phyloP scores from a whole-genome alignment of 2,797 vertebrate genomes.

The Poeciliopsis presidionis region DNA sequence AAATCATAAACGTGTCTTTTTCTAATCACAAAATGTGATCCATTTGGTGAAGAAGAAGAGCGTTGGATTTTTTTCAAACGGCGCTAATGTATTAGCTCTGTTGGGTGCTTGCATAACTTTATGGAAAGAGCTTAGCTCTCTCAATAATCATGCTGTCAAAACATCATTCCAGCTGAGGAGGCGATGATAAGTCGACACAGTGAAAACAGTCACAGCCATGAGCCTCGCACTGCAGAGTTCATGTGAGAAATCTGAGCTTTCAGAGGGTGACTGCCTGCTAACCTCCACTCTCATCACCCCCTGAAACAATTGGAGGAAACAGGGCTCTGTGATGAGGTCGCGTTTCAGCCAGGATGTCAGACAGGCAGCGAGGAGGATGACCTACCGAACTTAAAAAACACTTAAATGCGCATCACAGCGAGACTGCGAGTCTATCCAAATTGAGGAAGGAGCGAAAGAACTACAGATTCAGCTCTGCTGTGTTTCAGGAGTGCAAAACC shows the following conservation, averaged over 20 bases:
- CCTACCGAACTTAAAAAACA: constrained; percentile 10
- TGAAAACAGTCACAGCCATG: constrained; percentile 39
- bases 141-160: constrained; percentile 7
- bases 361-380: constrained; percentile 49
- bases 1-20: background rate
- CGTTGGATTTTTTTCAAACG: background rate
- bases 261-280: constrained; percentile 26
- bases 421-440: constrained; percentile 2
- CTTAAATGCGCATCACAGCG: background rate
- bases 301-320: constrained; percentile 79
- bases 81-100: background rate
- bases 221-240: constrained; percentile 12
- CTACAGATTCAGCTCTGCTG: background rate
- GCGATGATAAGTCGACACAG: constrained; percentile 1
- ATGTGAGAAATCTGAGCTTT: constrained; percentile 28
- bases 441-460: background rate
- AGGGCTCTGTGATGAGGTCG: constrained; percentile 46
- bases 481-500: background rate
- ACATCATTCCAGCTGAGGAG: background rate
- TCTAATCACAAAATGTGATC: constrained; percentile 2
- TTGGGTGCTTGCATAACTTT: constrained; percentile 31
- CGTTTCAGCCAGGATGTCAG: constrained; percentile 67
- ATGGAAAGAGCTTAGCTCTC: constrained; percentile 12
- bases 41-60: background rate
- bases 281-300: constrained; percentile 50